phyloP scores from a whole-genome alignment of 2,113 vertebrate genomes.

The Pteruthius melanotis region DNA sequence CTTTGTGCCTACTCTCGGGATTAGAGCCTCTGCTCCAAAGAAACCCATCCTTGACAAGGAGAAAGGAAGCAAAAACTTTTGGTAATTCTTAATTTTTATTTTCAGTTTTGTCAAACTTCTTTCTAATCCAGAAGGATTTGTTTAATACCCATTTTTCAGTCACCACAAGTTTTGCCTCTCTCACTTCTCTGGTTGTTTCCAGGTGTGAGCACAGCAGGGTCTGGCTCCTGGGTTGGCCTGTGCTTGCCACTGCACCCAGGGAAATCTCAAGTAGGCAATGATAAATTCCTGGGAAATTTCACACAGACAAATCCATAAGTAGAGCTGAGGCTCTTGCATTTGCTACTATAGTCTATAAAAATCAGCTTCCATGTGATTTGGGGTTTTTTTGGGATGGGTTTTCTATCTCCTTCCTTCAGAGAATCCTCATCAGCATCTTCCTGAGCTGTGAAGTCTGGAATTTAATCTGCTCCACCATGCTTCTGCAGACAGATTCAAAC shows the following conservation, averaged over 20 bases:
- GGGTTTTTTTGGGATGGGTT: fast-evolving
- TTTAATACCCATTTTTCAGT: background rate
- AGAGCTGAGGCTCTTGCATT: background rate
- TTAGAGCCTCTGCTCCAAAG: background rate
- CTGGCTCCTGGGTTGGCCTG: background rate
- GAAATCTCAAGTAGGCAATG: background rate
- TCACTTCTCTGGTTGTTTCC: background rate
- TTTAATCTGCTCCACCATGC: background rate
- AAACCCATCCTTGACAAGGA: background rate
- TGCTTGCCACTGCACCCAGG: background rate
- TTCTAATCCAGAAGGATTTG: background rate
- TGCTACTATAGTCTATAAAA: background rate
- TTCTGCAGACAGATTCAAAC: background rate
- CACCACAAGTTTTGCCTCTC: background rate
- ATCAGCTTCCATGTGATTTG: background rate
- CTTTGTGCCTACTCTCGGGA: background rate
- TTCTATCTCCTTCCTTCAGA: background rate
- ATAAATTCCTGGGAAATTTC: background rate
- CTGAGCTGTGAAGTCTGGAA: background rate
- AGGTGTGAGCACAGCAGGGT: background rate
- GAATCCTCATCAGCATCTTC: background rate
- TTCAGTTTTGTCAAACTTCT: background rate
- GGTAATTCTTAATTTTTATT: background rate
- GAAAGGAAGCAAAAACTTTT: background rate
- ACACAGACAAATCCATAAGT: background rate